Conservation (phyloP, 64 coral and sea anemone species). For the Astreopora myriophthalma region DNA sequence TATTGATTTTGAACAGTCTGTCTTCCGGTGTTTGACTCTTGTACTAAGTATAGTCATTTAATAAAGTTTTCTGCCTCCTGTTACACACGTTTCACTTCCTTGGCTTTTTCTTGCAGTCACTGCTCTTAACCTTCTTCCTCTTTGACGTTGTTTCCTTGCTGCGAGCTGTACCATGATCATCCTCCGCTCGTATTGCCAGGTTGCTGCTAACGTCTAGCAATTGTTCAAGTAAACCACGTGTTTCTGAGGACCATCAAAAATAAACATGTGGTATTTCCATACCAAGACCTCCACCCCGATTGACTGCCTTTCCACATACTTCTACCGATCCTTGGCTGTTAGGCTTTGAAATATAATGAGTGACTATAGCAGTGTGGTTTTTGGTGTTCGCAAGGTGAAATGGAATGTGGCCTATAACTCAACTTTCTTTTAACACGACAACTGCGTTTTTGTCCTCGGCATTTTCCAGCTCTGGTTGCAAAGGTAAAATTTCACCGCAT, state of each 20-base stretch:
- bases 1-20: no score
- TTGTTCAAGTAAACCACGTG: no score
- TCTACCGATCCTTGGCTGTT: conserved; percentile 69
- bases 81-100: conserved; percentile 30
- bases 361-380: not conserved
- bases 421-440: not conserved
- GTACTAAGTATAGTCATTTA: conserved; percentile 1
- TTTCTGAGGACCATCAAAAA: not conserved
- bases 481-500: conserved; percentile 3
- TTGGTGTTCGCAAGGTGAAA: no score
- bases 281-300: conserved; percentile 82
- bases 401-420: conserved; percentile 8
- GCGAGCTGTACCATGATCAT: conserved; percentile 11
- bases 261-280: conserved; percentile 83
- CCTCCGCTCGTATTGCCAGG: conserved; percentile 38
- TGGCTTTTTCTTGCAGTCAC: conserved; percentile 20
- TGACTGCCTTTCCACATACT: conserved; percentile 75
- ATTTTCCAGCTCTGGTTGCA: conserved; percentile 5
- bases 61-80: conserved; percentile 5
- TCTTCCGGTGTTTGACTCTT: no score
- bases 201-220: not conserved
- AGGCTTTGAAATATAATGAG: conserved; percentile 31
- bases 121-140: conserved; percentile 20
- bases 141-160: conserved; percentile 16
- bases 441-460: not conserved